These are phyloP conservation scores for Drosophila bipectinata DNA, from an alignment of 1,140 invertebrate species.

Conservation along the genomic window DNA sequence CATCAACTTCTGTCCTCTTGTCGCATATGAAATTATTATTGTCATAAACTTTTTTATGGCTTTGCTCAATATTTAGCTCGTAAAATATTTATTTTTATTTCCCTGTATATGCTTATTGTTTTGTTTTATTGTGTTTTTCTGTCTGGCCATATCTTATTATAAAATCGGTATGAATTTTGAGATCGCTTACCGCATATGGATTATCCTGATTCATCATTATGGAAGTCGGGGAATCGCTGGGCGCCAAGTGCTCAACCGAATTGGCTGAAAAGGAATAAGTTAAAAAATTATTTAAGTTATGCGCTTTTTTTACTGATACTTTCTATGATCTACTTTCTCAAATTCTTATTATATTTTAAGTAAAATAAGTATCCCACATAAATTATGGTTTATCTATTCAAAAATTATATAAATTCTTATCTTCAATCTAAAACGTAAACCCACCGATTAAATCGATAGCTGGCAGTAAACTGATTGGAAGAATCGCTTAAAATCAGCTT, in stretches of 20 bases:
- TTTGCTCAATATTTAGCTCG: slow-evolving; percentile 66
- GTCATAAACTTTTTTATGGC: slow-evolving; percentile 64
- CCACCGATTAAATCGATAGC: slow-evolving; percentile 29
- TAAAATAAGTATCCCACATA: background rate
- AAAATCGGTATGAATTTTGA: slow-evolving; percentile 13
- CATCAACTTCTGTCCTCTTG: slow-evolving; percentile 21
- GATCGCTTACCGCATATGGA: slow-evolving; percentile 81
- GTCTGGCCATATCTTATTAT: slow-evolving; percentile 7
- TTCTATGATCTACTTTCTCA: background rate
- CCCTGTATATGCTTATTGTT: slow-evolving; percentile 7
- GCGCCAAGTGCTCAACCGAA: slow-evolving; percentile 10
- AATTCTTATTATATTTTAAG: background rate
- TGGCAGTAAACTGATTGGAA: slow-evolving; percentile 10
- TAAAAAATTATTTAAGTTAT: slow-evolving; percentile 1
- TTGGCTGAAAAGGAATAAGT: slow-evolving; percentile 40
- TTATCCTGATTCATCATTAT: slow-evolving; percentile 83
- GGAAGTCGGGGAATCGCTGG: slow-evolving; percentile 6
- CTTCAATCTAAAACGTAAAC: background rate
- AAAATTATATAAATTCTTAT: slow-evolving; percentile 5
- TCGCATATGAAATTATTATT: slow-evolving; percentile 46
- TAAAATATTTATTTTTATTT: slow-evolving; percentile 56
- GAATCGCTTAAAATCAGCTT: slow-evolving; percentile 32
- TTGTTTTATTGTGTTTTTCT: slow-evolving; percentile 4
- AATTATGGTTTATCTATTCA: slow-evolving; percentile 6
- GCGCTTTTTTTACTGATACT: no score